A percentile compares a stretch with the other conserved stretches of the same genome.
phyloP scores from a whole-genome alignment of 2,797 vertebrate species.

The Anisognathus igniventris region DNA sequence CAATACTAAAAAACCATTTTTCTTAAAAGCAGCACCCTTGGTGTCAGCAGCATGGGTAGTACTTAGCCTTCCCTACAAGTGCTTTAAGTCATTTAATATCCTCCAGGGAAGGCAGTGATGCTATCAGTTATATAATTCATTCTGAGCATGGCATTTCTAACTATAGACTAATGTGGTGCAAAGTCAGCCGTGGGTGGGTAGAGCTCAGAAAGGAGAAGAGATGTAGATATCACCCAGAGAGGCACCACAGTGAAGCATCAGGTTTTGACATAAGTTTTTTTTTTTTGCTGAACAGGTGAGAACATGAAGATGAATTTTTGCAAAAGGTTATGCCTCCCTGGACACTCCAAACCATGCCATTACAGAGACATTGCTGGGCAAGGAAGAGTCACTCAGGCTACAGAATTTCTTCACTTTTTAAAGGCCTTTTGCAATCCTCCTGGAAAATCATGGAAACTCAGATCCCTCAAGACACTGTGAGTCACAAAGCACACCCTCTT shows the following conservation, averaged over 20 bases:
- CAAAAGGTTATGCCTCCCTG: not conserved
- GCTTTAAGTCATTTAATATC: not conserved
- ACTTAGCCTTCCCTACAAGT: not conserved
- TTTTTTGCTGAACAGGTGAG: not conserved
- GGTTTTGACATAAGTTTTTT: not conserved
- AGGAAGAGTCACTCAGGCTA: not conserved
- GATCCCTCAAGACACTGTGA: not conserved
- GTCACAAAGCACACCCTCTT: not conserved
- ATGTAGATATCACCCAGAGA: not conserved
- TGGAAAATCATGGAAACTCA: not conserved
- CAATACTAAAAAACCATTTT: not conserved
- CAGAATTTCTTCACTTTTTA: not conserved
- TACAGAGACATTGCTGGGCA: not conserved
- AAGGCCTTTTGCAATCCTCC: not conserved
- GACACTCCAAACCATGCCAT: fast-evolving
- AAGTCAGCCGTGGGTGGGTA: not conserved
- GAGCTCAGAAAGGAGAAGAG: not conserved
- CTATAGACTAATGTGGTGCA: not conserved
- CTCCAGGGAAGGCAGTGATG: not conserved
- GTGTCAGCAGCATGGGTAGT: not conserved
- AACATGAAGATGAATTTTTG: not conserved
- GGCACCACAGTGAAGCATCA: not conserved
- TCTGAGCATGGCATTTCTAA: not conserved
- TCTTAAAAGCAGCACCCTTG: not conserved
- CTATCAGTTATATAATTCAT: not conserved